Base-by-base conservation (phyloP, 2,797 vertebrate genomes). In the Alcedo quadribrachys region DNA sequence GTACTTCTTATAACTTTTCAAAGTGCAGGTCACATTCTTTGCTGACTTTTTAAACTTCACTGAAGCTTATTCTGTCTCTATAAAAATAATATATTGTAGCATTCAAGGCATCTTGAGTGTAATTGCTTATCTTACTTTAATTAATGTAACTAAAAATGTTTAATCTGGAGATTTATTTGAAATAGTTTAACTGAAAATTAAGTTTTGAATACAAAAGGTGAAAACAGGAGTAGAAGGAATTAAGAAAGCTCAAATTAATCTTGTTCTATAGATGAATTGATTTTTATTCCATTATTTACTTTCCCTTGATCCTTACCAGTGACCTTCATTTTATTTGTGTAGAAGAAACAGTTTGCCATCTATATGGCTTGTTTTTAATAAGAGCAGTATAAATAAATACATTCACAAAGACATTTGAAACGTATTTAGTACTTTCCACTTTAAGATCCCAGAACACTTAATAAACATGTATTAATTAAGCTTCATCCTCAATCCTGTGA, bases 261-360 rank as follows among this genome's bases (percentile, higher is more conserved):
- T 83, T 84, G 20, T 88, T 94, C 32, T 93, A 42, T 69, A 83
- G 75, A 58, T 81, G 60, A 94, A 94, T 92, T 76, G 43, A 75
- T 94, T 94, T 96, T 91, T 89, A 42, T 85, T 86, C 30, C 6
- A 15, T 95, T 77, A 89, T 90, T 94, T 91, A 88, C 53, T 87
- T 85, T 84, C 87, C 11, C 87, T 75, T 92, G 90, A 93, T 92
- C 82, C 60, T 78, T 61, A 88, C 33, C 55, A 87, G 60, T 9
- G 40, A 92, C 46, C 63, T 54, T 87, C 78, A 75, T 79, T 94
- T 89, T 67, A 90, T 91, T 92, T 81, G 27, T 68, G 53, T 16
- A 62, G 53, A 66, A 78, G 75, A 85, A 93, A 81, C 2, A 65
- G 33, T 86, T 92, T 75, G 74, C 40, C 27, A 74, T 67, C n/a